Evolutionary conservation across 2,888 invertebrate genomes (phyloP).

Genomic region (Lottia scabra): DNA sequence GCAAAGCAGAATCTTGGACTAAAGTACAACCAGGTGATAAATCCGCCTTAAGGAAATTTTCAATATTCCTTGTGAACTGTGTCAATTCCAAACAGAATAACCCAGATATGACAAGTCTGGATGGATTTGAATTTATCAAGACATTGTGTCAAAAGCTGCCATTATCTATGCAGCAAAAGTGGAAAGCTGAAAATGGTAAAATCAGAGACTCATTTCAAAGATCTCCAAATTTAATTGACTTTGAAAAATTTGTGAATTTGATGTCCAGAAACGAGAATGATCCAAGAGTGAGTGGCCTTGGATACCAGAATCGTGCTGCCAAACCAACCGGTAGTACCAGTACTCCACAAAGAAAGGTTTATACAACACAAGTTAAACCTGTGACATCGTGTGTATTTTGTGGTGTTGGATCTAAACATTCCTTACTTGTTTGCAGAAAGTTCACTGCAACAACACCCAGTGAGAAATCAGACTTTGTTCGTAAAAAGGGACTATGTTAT

Average conservation of each 20-base stretch:
- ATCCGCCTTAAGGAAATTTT: neutral
- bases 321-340: neutral
- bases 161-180: neutral
- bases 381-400: neutral
- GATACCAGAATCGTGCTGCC: neutral
- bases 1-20: neutral
- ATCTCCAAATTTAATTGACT: neutral
- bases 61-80: neutral
- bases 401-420: neutral
- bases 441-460: neutral
- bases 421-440: neutral
- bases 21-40: neutral
- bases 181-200: neutral
- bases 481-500: neutral
- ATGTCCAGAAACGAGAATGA: neutral
- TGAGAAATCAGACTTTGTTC: neutral
- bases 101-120: neutral
- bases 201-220: neutral
- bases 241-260: neutral
- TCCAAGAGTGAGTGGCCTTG: neutral
- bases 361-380: neutral
- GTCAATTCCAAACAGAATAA: neutral
- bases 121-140: neutral
- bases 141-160: neutral
- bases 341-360: neutral